Base-by-base conservation (phyloP, 2,888 invertebrate genomes). In the Cordilura impudica region DNA sequence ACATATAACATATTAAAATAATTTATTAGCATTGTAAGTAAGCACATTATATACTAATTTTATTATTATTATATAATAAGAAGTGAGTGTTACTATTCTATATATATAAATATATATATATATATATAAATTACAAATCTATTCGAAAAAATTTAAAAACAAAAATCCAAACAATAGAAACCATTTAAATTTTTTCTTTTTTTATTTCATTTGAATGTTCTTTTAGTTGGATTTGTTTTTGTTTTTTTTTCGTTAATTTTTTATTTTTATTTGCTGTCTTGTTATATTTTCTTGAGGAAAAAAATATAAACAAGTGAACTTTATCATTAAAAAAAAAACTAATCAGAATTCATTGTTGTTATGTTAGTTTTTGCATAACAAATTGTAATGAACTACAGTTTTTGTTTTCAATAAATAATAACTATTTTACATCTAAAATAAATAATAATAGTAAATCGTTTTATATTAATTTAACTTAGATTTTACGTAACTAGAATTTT, bases 61-160 rank as follows among this genome's bases (percentile, higher is more conserved):
- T 79, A 79, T 79, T 74, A 69, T 73, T 73, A 75, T 26, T 65
- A 75, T 72, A 71, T 51, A 73, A 54, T 78, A 78, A 78, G 67
- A 78, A 79, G 79, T 79, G 75, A 79, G 75, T 79, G 79, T 79
- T 79, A 79, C 73, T 72, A 63, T 31, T 78, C 65, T 74, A 70
- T 70, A 19, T 35, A 23, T 63, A 70, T 19, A 60, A 43, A 65
- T 43, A 70, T 58, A 49, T 70, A 70, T 23, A 56, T 49, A 35
- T 56, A 69, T 53, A 31, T 35, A 58, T 60, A 71, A 79, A 70
- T 60, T 78, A 70, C 61, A 78, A 74, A 58, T 69, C 69, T 58
- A 78, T 56, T 67, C 61, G 51, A 73, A 72, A 65, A 54, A 23
- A 61, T n/a, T 10, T 45, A 65, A 61, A 54, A 45, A 58, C 43